Evolutionary conservation across 2,888 invertebrate species (phyloP).

Genomic region (Nebria brevicollis): DNA sequence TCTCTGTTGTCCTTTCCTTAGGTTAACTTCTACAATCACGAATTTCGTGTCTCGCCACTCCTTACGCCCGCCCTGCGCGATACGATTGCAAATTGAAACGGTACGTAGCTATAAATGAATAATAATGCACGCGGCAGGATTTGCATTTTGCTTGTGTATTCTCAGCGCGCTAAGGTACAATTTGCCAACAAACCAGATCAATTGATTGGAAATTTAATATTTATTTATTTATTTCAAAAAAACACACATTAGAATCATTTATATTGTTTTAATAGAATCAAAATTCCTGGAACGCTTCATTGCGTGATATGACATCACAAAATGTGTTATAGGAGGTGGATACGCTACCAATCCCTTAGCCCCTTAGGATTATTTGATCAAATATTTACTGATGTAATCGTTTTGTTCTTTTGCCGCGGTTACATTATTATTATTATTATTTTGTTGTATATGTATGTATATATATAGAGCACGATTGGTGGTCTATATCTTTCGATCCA

Average conservation of each 20-base stretch:
- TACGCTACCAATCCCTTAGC: neutral
- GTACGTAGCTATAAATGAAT: neutral
- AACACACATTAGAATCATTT: too few species aligned
- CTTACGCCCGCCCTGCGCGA: neutral
- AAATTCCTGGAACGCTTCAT: too few species aligned
- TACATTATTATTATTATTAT: neutral
- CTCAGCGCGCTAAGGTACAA: neutral
- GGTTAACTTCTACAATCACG: neutral
- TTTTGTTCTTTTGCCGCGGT: neutral
- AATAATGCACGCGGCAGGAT: neutral
- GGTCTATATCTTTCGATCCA: too few species aligned
- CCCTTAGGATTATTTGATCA: neutral
- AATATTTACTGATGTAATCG: slow-evolving; percentile 1
- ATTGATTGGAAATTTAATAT: neutral
- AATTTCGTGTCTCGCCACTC: neutral
- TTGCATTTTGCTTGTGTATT: neutral
- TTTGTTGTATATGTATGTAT: neutral
- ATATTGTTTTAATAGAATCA: too few species aligned
- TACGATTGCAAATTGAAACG: neutral
- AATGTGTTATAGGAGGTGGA: too few species aligned
- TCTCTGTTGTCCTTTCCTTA: neutral
- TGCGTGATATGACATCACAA: too few species aligned
- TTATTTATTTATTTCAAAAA: neutral
- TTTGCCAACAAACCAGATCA: neutral
- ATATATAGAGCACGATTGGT: too few species aligned